phyloP scores from a whole-genome alignment of 2,113 vertebrate species.

The Prietella phreatophila region DNA sequence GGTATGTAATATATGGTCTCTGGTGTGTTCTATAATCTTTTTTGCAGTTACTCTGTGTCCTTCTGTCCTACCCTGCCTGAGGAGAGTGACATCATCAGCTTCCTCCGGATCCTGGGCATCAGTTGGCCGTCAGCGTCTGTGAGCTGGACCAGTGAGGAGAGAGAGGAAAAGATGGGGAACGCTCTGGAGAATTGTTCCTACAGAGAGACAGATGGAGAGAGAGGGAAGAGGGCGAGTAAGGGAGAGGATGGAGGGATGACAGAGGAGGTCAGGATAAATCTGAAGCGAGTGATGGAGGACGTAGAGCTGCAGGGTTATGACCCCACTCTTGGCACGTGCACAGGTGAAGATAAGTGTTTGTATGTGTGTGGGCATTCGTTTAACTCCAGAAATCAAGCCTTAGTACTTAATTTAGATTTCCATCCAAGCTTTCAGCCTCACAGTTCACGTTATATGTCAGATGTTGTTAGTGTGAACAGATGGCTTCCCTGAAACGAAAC shows the following conservation, averaged over 20 bases:
- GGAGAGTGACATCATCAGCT: slow-evolving; percentile 63
- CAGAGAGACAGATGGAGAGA: slow-evolving; percentile 63
- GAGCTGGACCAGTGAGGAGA: slow-evolving; percentile 54
- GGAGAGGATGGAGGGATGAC: slow-evolving; percentile 54
- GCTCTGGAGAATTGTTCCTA: slow-evolving; percentile 64
- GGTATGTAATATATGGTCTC: not conserved
- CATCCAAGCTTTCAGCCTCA: not conserved
- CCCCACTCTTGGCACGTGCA: slow-evolving; percentile 72
- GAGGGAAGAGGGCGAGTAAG: slow-evolving; percentile 51
- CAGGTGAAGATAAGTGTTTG: slow-evolving; percentile 45
- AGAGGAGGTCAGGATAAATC: slow-evolving; percentile 64
- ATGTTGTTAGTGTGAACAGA: not conserved
- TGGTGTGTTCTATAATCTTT: not conserved
- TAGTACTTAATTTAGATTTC: not conserved
- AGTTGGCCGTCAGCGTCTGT: slow-evolving; percentile 72
- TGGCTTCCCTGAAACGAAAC: not conserved
- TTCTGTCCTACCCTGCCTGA: slow-evolving; percentile 73
- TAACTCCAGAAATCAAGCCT: not conserved
- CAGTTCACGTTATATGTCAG: not conserved
- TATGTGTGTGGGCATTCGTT: not conserved
- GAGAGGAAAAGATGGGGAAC: slow-evolving; percentile 67
- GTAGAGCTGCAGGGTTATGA: slow-evolving; percentile 80
- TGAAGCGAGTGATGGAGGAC: slow-evolving; percentile 78
- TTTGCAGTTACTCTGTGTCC: slow-evolving; percentile 69
- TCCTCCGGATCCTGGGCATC: slow-evolving; percentile 76